Evolutionary conservation across 2,113 vertebrate species (phyloP).

Genomic region (Montifringilla adamsi): DNA sequence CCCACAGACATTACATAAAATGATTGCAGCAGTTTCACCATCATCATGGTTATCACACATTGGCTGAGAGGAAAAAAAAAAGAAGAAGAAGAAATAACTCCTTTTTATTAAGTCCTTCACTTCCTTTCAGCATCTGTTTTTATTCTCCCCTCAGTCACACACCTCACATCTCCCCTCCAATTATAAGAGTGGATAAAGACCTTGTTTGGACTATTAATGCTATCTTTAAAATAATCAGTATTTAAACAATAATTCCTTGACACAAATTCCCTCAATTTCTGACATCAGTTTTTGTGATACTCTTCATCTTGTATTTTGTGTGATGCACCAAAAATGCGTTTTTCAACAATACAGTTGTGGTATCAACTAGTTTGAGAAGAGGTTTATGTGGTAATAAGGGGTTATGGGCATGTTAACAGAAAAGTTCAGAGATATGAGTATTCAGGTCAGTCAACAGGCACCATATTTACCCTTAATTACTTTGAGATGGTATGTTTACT

Average conservation of each 20-base stretch:
- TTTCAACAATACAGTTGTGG: neutral
- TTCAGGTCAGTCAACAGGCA: neutral
- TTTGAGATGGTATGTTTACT: neutral
- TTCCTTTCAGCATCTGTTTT: neutral
- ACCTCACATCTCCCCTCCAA: neutral
- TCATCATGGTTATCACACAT: slow-evolving; percentile 99
- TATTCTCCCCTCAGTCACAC: neutral
- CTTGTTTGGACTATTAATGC: neutral
- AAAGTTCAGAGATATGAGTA: neutral
- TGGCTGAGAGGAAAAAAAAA: slow-evolving; percentile 72
- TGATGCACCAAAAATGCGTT: neutral
- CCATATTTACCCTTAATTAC: neutral
- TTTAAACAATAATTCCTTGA: neutral
- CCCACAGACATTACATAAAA: slow-evolving; percentile 93
- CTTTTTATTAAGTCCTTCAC: neutral
- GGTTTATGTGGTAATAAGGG: neutral
- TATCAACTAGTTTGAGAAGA: neutral
- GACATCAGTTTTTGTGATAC: neutral
- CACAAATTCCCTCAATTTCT: neutral
- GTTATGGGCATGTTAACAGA: neutral
- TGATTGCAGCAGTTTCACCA: slow-evolving; percentile 96
- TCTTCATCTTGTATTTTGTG: neutral
- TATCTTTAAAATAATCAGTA: neutral
- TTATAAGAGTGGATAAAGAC: neutral
- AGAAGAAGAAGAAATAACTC: neutral